A percentile compares a stretch with the other conserved stretches of the same genome.
These are phyloP conservation scores for Coreius guichenoti DNA, from an alignment of 2,797 vertebrate species.

Conservation along the genomic window DNA sequence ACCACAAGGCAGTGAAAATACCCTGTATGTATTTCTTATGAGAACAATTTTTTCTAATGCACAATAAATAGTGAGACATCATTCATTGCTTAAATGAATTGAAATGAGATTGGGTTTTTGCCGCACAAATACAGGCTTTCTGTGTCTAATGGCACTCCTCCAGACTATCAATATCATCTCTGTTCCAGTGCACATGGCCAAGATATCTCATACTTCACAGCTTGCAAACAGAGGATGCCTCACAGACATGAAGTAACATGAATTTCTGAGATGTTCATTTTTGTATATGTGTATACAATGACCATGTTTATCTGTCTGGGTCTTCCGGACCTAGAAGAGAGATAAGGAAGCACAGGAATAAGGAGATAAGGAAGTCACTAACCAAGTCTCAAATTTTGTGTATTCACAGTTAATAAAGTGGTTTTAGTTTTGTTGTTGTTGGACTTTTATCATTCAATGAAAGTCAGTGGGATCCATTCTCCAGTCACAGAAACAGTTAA, in stretches of 20 bases:
- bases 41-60: constrained; percentile 16
- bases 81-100: constrained; percentile 30
- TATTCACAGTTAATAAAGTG: background rate
- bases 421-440: constrained; percentile 6
- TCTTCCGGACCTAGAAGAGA: constrained; percentile 21
- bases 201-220: constrained; percentile 26
- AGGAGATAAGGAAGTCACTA: no score
- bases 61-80: constrained; percentile 14
- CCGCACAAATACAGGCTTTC: constrained; percentile 41
- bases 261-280: constrained; percentile 24
- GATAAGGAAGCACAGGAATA: constrained; percentile 13
- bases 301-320: constrained; percentile 30
- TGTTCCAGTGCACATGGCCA: constrained; percentile 15
- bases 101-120: constrained; percentile 43
- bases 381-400: background rate
- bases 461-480: background rate
- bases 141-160: constrained; percentile 42
- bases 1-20: constrained; percentile 15
- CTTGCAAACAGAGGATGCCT: constrained; percentile 39
- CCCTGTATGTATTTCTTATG: constrained; percentile 29
- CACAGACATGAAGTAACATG: constrained; percentile 26
- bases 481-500: background rate
- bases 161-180: constrained; percentile 45
- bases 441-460: background rate
- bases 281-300: constrained; percentile 5